These are phyloP conservation scores for Lasioglossum oenotherae DNA, from an alignment of 2,888 invertebrate species.

Conservation along the genomic window DNA sequence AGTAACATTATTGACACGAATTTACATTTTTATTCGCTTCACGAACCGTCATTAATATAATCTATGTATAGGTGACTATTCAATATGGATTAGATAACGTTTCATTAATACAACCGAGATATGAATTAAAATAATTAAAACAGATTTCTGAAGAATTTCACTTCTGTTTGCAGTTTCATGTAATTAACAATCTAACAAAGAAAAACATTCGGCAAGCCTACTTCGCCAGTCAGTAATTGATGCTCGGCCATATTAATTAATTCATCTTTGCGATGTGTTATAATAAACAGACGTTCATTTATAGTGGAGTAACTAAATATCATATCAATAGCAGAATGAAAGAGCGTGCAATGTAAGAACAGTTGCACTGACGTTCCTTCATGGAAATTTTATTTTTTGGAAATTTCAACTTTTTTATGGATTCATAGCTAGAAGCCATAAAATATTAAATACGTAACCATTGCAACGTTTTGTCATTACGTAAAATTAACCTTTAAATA, in stretches of 20 bases:
- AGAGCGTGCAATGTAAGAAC: neutral
- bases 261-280: constrained; percentile 37
- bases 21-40: neutral
- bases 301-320: constrained; percentile 11
- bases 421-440: no score
- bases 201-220: neutral
- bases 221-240: constrained; percentile 11
- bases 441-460: no score
- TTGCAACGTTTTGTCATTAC: neutral
- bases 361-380: neutral
- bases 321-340: constrained; percentile 9
- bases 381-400: neutral
- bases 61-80: neutral
- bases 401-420: no score
- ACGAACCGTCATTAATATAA: neutral
- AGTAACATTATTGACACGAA: neutral
- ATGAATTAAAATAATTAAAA: neutral
- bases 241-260: constrained; percentile 44
- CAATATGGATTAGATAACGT: neutral
- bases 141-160: neutral
- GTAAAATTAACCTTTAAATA: no score
- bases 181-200: neutral
- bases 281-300: constrained; percentile 32
- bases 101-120: neutral
- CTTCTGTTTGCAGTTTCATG: neutral